A percentile compares a stretch with the other conserved stretches of the same genome.
phyloP scores from a whole-genome alignment of 2,888 invertebrate genomes.

The Polyommatus iphigenia region DNA sequence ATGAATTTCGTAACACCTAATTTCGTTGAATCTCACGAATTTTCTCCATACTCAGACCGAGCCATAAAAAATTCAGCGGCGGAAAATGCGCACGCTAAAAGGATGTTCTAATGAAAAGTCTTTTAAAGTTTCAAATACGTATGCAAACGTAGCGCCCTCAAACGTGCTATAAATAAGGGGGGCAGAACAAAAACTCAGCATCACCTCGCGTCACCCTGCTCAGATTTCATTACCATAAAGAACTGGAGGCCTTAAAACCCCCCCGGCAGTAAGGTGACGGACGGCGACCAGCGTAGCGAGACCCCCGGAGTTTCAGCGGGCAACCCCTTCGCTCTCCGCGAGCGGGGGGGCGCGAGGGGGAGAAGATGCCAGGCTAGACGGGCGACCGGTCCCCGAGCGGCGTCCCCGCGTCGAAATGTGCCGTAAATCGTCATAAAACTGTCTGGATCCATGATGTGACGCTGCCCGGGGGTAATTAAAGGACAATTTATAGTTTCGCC shows the following conservation, averaged over 20 bases:
- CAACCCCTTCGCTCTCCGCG: constrained; percentile 35
- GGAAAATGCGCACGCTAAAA: background rate
- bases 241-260: constrained; percentile 80
- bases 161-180: constrained; percentile 77
- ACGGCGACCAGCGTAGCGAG: constrained; percentile 45
- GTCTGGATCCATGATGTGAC: constrained; percentile 87
- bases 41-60: background rate
- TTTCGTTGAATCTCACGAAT: background rate
- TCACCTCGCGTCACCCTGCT: constrained; percentile 80
- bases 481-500: constrained; percentile 80
- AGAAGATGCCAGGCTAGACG: constrained; percentile 47
- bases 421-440: constrained; percentile 84
- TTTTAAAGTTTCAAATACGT: constrained; percentile 24
- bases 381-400: constrained; percentile 68
- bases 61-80: background rate
- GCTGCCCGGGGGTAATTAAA: constrained; percentile 82
- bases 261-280: constrained; percentile 62
- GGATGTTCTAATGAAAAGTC: constrained; percentile 24
- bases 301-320: constrained; percentile 38
- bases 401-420: constrained; percentile 73
- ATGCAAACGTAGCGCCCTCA: constrained; percentile 54
- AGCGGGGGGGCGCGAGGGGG: constrained; percentile 37
- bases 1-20: constrained; percentile 11
- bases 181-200: constrained; percentile 78
- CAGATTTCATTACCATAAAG: constrained; percentile 81